Conservation (phyloP, 2,888 invertebrate species). For the Andrena bucephala region DNA sequence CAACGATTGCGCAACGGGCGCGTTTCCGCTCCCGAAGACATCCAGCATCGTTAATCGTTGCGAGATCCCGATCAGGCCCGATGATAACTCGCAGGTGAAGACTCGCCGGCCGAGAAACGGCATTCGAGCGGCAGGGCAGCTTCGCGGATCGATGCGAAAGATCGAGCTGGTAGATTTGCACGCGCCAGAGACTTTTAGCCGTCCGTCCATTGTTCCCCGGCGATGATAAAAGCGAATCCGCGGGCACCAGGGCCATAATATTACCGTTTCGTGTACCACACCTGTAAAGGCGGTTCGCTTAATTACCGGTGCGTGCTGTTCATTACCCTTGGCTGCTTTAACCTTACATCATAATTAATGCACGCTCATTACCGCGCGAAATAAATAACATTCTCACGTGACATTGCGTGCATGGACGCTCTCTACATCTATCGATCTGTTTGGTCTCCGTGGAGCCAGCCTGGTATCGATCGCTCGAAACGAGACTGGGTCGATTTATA, state of each 20-base stretch:
- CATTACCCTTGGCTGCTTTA: constrained; percentile 16
- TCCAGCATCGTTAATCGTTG: not conserved
- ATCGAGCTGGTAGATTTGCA: constrained; percentile 17
- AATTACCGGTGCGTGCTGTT: constrained; percentile 21
- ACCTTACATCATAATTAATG: constrained; percentile 38
- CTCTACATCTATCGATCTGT: constrained; percentile 9
- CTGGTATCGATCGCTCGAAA: constrained; percentile 9
- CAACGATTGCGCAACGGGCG: not conserved
- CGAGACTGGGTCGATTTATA: not conserved
- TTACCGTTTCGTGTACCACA: constrained; percentile 20
- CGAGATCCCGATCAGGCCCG: not conserved
- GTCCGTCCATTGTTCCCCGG: constrained; percentile 27
- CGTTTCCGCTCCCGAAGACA: constrained; percentile 4
- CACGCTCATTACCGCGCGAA: not conserved
- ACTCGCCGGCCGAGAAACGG: constrained; percentile 8
- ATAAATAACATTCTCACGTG: constrained; percentile 26
- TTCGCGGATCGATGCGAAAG: constrained; percentile 21
- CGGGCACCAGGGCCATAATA: not conserved
- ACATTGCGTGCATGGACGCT: constrained; percentile 17
- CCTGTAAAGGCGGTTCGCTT: not conserved
- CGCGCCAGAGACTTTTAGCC: not conserved
- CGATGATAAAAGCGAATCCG: constrained; percentile 40
- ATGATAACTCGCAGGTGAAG: not conserved
- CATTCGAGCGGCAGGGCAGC: not conserved
- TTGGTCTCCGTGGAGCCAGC: not conserved